Percentiles rank a stretch among this genome's conserved stretches.
Conservation (phyloP, 2,888 invertebrate species). For the Acleris sparsana region DNA sequence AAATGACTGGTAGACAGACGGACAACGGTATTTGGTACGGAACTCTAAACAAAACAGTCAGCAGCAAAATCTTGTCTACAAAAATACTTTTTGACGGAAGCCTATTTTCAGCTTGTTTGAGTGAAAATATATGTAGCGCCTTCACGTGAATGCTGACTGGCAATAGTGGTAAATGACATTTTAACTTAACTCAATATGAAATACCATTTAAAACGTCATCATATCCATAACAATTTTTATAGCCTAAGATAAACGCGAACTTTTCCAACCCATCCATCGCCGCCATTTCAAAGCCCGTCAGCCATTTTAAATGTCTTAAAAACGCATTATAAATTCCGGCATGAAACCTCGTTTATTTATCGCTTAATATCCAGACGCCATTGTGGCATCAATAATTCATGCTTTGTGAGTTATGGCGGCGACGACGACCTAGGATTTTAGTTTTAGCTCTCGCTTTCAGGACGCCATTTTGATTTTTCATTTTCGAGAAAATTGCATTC, state of each 20-base stretch:
- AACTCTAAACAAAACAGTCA: too few species aligned
- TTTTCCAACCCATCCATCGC: slow-evolving; percentile 6
- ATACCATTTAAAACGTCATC: too few species aligned
- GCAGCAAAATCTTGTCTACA: too few species aligned
- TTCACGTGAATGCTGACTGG: too few species aligned
- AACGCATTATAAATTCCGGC: slow-evolving; percentile 37
- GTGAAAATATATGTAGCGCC: too few species aligned
- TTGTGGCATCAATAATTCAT: slow-evolving; percentile 36
- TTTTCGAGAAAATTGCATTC: background rate
- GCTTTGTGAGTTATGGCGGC: slow-evolving; percentile 25
- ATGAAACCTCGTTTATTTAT: slow-evolving; percentile 34
- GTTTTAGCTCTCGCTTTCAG: slow-evolving; percentile 32
- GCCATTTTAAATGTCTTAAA: slow-evolving; percentile 29
- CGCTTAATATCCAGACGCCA: slow-evolving; percentile 33
- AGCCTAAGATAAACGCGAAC: background rate
- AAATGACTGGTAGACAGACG: too few species aligned
- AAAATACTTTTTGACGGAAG: too few species aligned
- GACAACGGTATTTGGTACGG: too few species aligned
- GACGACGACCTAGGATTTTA: slow-evolving; percentile 33
- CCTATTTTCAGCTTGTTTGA: too few species aligned
- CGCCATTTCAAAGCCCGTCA: slow-evolving; percentile 23
- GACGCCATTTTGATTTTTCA: slow-evolving; percentile 16
- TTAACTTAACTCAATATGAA: too few species aligned
- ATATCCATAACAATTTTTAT: too few species aligned
- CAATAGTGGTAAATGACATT: too few species aligned